Evolutionary conservation across 2,888 invertebrate genomes (phyloP).

Genomic region (Acrobasis repandana): DNA sequence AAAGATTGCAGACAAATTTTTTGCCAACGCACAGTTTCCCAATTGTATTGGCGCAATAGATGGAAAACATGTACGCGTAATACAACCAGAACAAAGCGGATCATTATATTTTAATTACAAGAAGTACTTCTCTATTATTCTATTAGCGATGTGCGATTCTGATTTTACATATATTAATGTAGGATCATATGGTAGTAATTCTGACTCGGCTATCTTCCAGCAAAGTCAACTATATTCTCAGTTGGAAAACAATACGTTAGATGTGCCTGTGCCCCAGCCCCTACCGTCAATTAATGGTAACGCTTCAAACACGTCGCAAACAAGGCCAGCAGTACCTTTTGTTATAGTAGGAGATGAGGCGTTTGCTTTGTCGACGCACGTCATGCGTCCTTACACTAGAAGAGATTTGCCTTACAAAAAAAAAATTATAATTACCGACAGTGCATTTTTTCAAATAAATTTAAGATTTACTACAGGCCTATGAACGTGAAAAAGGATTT

Average conservation of each 20-base stretch:
- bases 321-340: slow-evolving; percentile 23
- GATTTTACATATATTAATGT: slow-evolving; percentile 19
- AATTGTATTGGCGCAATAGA: slow-evolving; percentile 24
- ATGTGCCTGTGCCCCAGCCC: slow-evolving; percentile 19
- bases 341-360: slow-evolving; percentile 36
- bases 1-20: slow-evolving; percentile 36
- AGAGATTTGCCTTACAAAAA: slow-evolving; percentile 5
- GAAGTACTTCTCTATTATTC: slow-evolving; percentile 11
- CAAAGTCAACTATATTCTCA: slow-evolving; percentile 19
- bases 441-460: neutral
- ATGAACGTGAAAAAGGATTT: too few species aligned
- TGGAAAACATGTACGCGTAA: slow-evolving; percentile 28
- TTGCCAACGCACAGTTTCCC: slow-evolving; percentile 32
- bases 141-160: slow-evolving; percentile 14
- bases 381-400: slow-evolving; percentile 17
- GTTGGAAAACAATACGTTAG: slow-evolving; percentile 20
- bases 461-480: too few species aligned
- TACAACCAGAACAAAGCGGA: slow-evolving; percentile 30
- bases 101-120: slow-evolving; percentile 30
- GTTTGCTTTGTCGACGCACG: slow-evolving; percentile 36
- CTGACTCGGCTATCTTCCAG: slow-evolving; percentile 21
- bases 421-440: slow-evolving; percentile 8
- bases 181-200: slow-evolving; percentile 15
- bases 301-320: slow-evolving; percentile 17
- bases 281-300: slow-evolving; percentile 18